A percentile compares a stretch with the other conserved stretches of the same genome.
phyloP scores from a whole-genome alignment of 2,888 invertebrate species.

The Lasioglossum lativentre region DNA sequence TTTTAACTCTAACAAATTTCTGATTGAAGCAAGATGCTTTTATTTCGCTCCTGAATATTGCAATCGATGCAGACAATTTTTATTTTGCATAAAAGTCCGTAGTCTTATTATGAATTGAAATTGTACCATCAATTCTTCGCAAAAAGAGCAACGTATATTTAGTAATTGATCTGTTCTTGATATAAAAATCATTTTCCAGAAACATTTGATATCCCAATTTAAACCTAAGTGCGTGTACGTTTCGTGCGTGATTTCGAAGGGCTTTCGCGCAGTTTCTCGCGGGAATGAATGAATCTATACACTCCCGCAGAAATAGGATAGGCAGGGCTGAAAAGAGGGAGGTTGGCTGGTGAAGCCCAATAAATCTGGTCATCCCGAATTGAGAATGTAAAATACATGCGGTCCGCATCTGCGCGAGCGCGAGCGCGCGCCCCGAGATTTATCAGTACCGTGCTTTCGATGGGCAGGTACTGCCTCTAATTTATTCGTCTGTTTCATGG shows the following conservation, averaged over 20 bases:
- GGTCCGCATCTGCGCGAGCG: constrained; percentile 74
- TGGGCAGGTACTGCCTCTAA: constrained; percentile 77
- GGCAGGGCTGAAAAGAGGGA: constrained; percentile 45
- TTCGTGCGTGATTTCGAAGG: neutral
- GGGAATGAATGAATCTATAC: constrained; percentile 53
- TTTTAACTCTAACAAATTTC: no score
- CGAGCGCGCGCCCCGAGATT: constrained; percentile 73
- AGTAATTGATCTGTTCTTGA: neutral
- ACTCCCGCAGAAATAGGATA: constrained; percentile 56
- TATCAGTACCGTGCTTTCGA: constrained; percentile 78
- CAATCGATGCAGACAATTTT: no score
- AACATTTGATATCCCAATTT: neutral
- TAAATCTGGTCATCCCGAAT: constrained; percentile 82
- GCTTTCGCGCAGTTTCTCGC: constrained; percentile 11
- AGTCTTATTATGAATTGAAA: neutral
- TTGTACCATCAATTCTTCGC: neutral
- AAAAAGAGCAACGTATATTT: neutral
- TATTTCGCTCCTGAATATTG: no score
- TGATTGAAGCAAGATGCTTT: no score
- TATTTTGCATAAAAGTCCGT: no score
- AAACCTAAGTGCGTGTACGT: neutral
- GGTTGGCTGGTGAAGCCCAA: constrained; percentile 73
- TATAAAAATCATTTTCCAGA: neutral
- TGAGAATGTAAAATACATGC: constrained; percentile 83
- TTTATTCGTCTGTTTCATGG: constrained; percentile 77